phyloP scores from a whole-genome alignment of 2,797 vertebrate species.

The Tokudaia muenninki region DNA sequence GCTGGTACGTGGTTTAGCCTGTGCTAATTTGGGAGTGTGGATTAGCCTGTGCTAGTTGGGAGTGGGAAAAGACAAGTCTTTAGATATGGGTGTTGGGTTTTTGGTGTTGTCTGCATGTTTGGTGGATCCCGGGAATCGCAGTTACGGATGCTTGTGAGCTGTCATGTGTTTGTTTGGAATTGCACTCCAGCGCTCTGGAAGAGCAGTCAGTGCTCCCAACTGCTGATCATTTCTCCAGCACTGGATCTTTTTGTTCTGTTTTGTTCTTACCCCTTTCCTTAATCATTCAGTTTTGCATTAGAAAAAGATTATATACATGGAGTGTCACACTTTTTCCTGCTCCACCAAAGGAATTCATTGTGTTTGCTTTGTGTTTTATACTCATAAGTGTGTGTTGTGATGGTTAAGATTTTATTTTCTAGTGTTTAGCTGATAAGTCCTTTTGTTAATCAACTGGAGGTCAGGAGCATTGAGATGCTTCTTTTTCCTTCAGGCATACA shows the following conservation, averaged over 20 bases:
- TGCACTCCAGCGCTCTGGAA: neutral
- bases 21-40: neutral
- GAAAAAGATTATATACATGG: neutral
- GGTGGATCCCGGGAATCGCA: neutral
- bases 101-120: neutral
- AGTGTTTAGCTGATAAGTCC: neutral
- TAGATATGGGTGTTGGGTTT: neutral
- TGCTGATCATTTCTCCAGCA: neutral
- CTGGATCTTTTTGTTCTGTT: slow-evolving; percentile 32
- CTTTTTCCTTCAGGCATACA: slow-evolving; percentile 91
- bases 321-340: neutral
- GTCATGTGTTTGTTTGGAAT: neutral
- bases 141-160: neutral
- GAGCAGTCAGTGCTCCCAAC: neutral
- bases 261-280: slow-evolving; percentile 16
- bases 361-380: slow-evolving; percentile 53
- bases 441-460: neutral
- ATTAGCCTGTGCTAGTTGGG: neutral
- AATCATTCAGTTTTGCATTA: neutral
- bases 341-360: slow-evolving; percentile 26
- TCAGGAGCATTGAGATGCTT: slow-evolving; percentile 29
- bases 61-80: neutral
- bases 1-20: slow-evolving; percentile 90
- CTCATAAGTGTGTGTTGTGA: neutral
- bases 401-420: slow-evolving; percentile 43